Base-by-base conservation (phyloP, 2,113 vertebrate genomes). In the Girardinichthys multiradiatus region DNA sequence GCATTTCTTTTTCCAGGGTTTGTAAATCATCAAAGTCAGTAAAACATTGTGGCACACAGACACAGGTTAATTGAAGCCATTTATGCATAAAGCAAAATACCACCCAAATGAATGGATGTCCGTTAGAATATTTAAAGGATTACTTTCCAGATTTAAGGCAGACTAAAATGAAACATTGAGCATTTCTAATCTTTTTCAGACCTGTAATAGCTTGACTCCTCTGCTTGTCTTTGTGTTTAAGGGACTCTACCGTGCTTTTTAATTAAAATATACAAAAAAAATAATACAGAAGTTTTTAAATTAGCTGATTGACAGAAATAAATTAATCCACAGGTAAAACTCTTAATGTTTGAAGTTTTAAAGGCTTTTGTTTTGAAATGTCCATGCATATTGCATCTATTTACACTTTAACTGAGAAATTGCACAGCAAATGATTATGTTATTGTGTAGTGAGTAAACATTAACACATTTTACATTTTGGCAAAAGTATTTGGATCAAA, bases 61-160 rank as follows among this genome's bases (percentile, higher is more conserved):
- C 67, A 65, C 61, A 70, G 87, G 87, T 91, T 90, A 89, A 81
- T 78, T 80, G 76, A 90, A 86, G 86, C 71, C 7, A 77, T 72
- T 80, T 92, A 91, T 92, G 90, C 90, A 93, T 92, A 91, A 93
- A 84, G 83, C 87, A 92, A 92, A 86, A 82, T 87, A 88, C 92
- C 92, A 93, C 91, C 88, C 72, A 88, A 87, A 94, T 94, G 90
- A 93, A 93, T 94, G 91, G 92, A 93, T 89, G 90, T 89, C 86
- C 90, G 72, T 67, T 93, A 8, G 91, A 92, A 89, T 85, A 93
- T 93, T 83, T n/a, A n/a, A n/a, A n/a, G n/a, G n/a, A n/a, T n/a
- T n/a, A n/a, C n/a, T n/a, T n/a, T 74, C 68, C 73, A 84, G 72
- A 86, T 91, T 91, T 80, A 58, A 71, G 70, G 71, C 26, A 26